Percentiles rank a stretch among this genome's conserved stretches.
Conservation (phyloP, 2,797 vertebrate species). For the Euphonia xanthogaster region DNA sequence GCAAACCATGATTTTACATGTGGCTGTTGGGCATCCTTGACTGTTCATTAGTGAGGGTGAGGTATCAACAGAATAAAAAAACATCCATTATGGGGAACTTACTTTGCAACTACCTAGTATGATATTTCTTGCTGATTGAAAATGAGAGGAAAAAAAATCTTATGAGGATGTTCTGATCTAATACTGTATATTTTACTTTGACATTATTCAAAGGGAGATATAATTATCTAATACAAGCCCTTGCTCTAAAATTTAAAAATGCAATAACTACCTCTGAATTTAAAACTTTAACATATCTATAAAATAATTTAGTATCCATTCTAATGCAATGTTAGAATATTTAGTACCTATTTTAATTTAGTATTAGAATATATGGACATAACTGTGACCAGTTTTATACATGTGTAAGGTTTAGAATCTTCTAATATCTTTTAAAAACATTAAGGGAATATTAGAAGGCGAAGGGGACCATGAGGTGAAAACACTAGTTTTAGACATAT, state of each 20-base stretch:
- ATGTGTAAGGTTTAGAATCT: neutral
- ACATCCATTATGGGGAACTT: neutral
- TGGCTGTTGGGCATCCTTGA: neutral
- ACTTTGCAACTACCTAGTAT: neutral
- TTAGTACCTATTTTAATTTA: constrained; percentile 36
- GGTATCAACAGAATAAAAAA: neutral
- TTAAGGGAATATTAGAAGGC: neutral
- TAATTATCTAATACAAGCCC: neutral
- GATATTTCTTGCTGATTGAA: neutral
- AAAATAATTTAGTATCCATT: constrained; percentile 48
- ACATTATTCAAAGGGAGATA: constrained; percentile 6
- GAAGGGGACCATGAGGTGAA: neutral
- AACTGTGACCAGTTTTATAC: neutral
- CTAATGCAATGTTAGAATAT: constrained; percentile 36
- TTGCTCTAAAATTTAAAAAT: constrained; percentile 32
- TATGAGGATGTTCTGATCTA: neutral
- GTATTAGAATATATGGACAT: constrained; percentile 4
- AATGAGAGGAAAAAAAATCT: neutral
- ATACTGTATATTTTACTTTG: neutral
- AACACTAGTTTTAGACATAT: neutral
- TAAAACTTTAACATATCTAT: constrained; percentile 49
- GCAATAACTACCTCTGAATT: constrained; percentile 23
- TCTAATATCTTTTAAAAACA: neutral
- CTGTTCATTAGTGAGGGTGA: neutral
- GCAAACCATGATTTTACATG: neutral